Conservation (phyloP, 2,113 vertebrate species). For the Stigmatopora nigra region DNA sequence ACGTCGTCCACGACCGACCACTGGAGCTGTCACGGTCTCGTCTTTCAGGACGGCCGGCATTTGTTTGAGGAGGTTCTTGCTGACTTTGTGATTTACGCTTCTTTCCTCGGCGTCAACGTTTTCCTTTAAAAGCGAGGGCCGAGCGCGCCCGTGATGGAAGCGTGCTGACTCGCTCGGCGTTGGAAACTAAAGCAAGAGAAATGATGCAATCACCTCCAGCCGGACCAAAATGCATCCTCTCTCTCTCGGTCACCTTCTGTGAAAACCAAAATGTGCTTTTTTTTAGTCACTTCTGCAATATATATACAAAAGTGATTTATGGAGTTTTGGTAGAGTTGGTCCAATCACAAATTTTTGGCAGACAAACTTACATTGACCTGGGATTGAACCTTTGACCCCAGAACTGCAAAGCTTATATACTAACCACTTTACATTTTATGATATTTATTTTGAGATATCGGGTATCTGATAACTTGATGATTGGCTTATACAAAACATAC, state of each 20-base stretch:
- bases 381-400: too few relatives aligned
- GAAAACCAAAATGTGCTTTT: too few relatives aligned
- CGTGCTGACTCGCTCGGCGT: conserved; percentile 15
- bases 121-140: background rate
- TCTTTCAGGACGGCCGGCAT: background rate
- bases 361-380: too few relatives aligned
- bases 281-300: too few relatives aligned
- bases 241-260: background rate
- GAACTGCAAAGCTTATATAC: too few relatives aligned
- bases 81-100: background rate
- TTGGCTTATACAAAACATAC: too few relatives aligned
- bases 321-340: too few relatives aligned
- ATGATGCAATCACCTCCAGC: conserved; percentile 32
- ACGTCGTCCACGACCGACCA: background rate
- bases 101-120: conserved; percentile 12
- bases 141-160: conserved; percentile 12
- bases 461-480: too few relatives aligned
- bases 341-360: too few relatives aligned
- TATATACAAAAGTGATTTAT: too few relatives aligned
- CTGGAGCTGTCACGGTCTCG: background rate
- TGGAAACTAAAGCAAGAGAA: conserved; percentile 19
- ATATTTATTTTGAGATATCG: too few relatives aligned
- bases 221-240: background rate
- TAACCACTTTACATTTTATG: too few relatives aligned
- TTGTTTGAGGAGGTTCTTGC: background rate